Evolutionary conservation across 2,797 vertebrate genomes (phyloP), one percentile per base, ranked within the genome.

Genomic region (Enteromius trimaculatus): DNA sequence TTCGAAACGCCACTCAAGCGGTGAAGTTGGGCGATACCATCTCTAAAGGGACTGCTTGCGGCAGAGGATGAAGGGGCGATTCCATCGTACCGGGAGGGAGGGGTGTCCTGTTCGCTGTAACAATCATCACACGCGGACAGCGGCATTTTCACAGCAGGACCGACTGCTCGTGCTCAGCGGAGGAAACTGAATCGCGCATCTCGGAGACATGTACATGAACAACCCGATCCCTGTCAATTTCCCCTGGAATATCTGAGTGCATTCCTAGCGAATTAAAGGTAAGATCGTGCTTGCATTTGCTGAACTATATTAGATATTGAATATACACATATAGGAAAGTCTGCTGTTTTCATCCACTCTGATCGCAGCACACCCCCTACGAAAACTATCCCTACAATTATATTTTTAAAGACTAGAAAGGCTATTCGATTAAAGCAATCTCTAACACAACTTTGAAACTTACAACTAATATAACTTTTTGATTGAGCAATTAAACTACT

Each of bases 131-230:
- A 80, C 23, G 62, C 71, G 51, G 19, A 21, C 37, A 66, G 65
- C 9, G 3, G 19, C 44, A 51, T 26, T 83, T 77, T n/a, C 34
- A 53, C 26, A 60, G 60, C 31, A 64, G 68, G 34, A 26, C 29
- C 31, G 71, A 65, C 51, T 68, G 64, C 51, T 71, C 10, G 49
- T 29, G 17, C 6, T 14, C 31, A n/a, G 34, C 53, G 5, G 10
- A 42, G n/a, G 21, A 64, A 4, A 44, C 29, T 21, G 29, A 77
- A 11, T 19, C 81, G 49, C 47, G 66, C 55, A 77, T 75, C 44
- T 55, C 19, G 55, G 81, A 80, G 70, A 85, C 77, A 78, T 87
- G 62, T 72, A 84, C 65, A 82, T 84, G 79, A 82, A 51, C 77
- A n/a, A 37, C n/a, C 44, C 31, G 16, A 29, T 69, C 9, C 17